These are phyloP conservation scores for Scytalopus superciliaris DNA, from an alignment of 2,113 vertebrate genomes.

Conservation along the genomic window DNA sequence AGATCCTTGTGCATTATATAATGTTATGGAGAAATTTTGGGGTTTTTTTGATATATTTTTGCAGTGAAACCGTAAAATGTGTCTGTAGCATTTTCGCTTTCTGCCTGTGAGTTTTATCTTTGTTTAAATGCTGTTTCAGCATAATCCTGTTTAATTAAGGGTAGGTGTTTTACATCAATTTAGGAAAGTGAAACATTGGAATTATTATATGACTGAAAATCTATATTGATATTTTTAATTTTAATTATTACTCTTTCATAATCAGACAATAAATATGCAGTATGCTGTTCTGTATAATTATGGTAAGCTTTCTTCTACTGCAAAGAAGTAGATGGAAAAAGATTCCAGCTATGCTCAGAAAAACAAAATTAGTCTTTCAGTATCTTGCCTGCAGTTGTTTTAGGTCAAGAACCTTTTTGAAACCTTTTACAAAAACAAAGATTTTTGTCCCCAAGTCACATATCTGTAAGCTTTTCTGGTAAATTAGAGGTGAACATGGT, in stretches of 20 bases:
- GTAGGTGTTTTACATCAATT: constrained; percentile 42
- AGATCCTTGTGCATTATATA: not conserved
- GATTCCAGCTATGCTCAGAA: not conserved
- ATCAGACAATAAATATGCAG: constrained; percentile 45
- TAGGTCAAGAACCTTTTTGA: not conserved
- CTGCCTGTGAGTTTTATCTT: not conserved
- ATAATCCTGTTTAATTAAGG: constrained; percentile 18
- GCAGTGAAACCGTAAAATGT: not conserved
- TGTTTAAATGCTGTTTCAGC: constrained; percentile 36
- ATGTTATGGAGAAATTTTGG: not conserved
- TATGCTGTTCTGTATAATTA: not conserved
- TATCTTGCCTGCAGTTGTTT: not conserved
- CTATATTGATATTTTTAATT: constrained; percentile 52
- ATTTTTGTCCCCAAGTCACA: accelerated
- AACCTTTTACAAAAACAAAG: not conserved
- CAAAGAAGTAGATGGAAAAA: not conserved
- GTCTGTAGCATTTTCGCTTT: not conserved
- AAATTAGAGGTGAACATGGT: not conserved
- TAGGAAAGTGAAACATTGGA: constrained; percentile 40
- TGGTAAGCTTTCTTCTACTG: not conserved
- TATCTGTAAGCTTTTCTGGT: not conserved
- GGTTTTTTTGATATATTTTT: not conserved
- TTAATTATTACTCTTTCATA: constrained; percentile 47
- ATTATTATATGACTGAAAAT: constrained; percentile 57
- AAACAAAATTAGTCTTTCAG: not conserved